Base-by-base conservation (phyloP, 2,888 invertebrate species). In the Heliconius erato region DNA sequence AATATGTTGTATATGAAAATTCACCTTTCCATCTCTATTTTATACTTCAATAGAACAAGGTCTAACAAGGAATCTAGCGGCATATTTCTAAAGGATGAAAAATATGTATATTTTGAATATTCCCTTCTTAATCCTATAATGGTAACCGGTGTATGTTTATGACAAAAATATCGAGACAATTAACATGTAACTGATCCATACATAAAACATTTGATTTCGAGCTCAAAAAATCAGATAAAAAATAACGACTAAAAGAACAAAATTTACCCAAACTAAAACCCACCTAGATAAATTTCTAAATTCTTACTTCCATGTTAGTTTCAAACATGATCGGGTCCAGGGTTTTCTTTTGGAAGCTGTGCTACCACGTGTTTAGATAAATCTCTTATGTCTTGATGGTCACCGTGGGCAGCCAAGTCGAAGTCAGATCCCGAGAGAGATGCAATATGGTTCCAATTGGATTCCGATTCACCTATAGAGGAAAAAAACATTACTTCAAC, bases 351-450 rank as follows among this genome's bases (percentile, higher is more conserved):
- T 7, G 89, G 85, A 9, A 87, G 86, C 59, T 87, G 86, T 1
- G 86, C 87, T 67, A 92, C 89, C n/a, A 94, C 92, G 84, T 92
- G 93, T 35, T 88, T 90, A 74, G 92, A 85, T 59, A 94, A 85
- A 79, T 93, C 91, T 7, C 86, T 84, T 28, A 95, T 88, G 88
- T 92, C 91, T 72, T 92, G 91, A 76, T 93, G 87, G 23, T 88
- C 91, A 1, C 94, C 94, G 88, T 97, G 97, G 12, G 97, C 94
- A 79, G 97, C 96, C 83, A 97, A 93, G 91, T 97, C 97, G 90
- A 97, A 97, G 87, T 97, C 97, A 1, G 97, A 97, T 79, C 96
- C 97, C 0, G 97, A 96, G 54, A 97, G 90, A 7, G 97, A 96
- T 32, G 94, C 94, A 79, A 92, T 93, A 87, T 96, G 94, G 88